Percentiles rank a stretch among this genome's conserved stretches.
Conservation (phyloP, 2,113 vertebrate species). For the Percopsis transmontana region DNA sequence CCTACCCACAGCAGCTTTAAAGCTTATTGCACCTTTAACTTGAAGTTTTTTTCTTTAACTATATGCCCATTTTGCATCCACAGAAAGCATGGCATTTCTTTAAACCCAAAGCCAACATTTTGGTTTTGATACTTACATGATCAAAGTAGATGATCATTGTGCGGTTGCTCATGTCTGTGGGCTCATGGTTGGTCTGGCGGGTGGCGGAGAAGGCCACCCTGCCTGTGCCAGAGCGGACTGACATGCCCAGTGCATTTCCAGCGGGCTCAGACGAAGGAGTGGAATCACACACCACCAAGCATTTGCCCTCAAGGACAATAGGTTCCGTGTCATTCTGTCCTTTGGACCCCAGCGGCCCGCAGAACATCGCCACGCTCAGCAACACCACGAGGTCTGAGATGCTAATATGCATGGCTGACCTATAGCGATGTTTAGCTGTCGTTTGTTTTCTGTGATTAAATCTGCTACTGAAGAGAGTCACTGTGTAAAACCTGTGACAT, state of each 20-base stretch:
- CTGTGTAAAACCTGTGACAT: conserved; percentile 36
- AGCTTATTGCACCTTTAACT: no score
- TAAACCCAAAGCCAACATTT: no score
- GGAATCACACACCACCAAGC: conserved; percentile 82
- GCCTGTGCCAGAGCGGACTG: conserved; percentile 77
- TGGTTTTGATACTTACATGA: conserved; percentile 66
- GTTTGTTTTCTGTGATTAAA: conserved; percentile 20
- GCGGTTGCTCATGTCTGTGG: conserved; percentile 83
- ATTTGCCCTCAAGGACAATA: conserved; percentile 81
- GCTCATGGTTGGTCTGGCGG: conserved; percentile 82
- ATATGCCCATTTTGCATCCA: no score
- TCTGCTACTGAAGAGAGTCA: conserved; percentile 18
- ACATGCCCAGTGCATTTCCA: conserved; percentile 79
- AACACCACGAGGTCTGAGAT: conserved; percentile 41
- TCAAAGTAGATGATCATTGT: conserved; percentile 85
- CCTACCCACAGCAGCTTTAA: no score
- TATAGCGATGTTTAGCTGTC: conserved; percentile 2
- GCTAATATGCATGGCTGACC: conserved; percentile 51
- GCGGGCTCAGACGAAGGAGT: conserved; percentile 78
- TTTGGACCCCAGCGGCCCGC: conserved; percentile 52
- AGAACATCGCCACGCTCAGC: conserved; percentile 56
- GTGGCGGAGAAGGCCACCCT: conserved; percentile 81
- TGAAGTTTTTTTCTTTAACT: no score
- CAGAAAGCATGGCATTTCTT: no score
- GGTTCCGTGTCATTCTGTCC: conserved; percentile 83